Base-by-base conservation (phyloP, 2,888 invertebrate species). In the Oscheius myriophilus region DNA sequence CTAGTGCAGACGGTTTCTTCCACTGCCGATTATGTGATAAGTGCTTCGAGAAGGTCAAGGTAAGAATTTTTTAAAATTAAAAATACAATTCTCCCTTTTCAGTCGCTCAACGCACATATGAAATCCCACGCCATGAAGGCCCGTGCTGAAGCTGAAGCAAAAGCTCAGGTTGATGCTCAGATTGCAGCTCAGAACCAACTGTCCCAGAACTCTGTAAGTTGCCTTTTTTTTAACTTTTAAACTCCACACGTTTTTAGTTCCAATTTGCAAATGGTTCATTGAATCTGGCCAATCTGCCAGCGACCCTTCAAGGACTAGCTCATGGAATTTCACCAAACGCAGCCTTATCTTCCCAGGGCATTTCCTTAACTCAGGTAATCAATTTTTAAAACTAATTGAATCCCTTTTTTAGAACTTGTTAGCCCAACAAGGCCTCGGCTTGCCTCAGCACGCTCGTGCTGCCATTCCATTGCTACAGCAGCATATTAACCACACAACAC, bases 41-140 rank as follows among this genome's bases (percentile, higher is more conserved):
- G 58, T 80, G 75, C 53, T 85, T 85, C 70, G 85, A 85, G 62
- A 85, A 85, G 68, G 85, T 85, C 67, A 84, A 84, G 53, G 67
- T 67, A 63, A 12, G 3, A 46, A 1, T n/a, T 26, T 49, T 25
- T 23, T 16, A 9, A 3, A 3, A 6, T 6, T 9, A 49, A 26
- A 25, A 18, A 21, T 25, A 12, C 16, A 25, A n/a, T 54, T 12
- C 26, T 21, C 4, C 46, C 51, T 55, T 69, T 73, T 26, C 95
- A 96, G 91, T 96, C 96, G 90, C 92, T 96, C 89, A 96, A 95
- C 90, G 96, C 96, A 80, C 97, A 97, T 90, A 96, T 97, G 96
- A 97, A 97, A 90, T 95, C 95, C 82, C 97, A 97, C 90, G 92
- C 86, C 41, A 86, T 85, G 86, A 85, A 85, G 55, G 85, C 84